Evolutionary conservation across 2,888 invertebrate species (phyloP).

Genomic region (Ochropleura leucogaster): DNA sequence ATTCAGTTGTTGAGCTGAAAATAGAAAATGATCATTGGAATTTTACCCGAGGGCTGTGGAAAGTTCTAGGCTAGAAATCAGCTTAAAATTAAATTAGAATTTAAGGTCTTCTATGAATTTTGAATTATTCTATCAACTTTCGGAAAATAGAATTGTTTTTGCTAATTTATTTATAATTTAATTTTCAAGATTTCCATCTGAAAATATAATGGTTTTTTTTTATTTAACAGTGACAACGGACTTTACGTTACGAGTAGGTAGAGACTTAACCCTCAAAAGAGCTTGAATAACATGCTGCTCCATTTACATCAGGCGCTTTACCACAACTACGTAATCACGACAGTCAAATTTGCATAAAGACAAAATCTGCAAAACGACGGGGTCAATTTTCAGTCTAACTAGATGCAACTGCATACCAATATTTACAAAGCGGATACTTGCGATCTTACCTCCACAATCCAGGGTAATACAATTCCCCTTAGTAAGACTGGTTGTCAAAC

Average conservation of each 20-base stretch:
- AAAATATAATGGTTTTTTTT: background rate
- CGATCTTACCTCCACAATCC: too few relatives aligned
- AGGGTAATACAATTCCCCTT: too few relatives aligned
- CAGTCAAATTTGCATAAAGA: too few relatives aligned
- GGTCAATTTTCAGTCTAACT: too few relatives aligned
- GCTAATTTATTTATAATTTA: background rate
- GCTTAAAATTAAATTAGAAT: constrained; percentile 7
- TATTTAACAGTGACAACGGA: background rate
- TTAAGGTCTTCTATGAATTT: background rate
- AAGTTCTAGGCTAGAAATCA: constrained; percentile 25
- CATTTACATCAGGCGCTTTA: background rate
- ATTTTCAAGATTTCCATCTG: too few relatives aligned
- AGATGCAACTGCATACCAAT: too few relatives aligned
- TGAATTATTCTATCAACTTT: background rate
- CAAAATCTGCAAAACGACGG: too few relatives aligned
- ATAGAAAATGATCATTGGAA: constrained; percentile 48
- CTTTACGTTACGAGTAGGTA: background rate
- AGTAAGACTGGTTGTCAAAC: too few relatives aligned
- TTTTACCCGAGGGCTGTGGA: constrained; percentile 13
- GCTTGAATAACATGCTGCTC: background rate
- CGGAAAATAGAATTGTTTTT: background rate
- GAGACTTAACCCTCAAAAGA: background rate
- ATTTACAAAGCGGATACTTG: too few relatives aligned
- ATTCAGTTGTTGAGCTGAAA: constrained; percentile 19
- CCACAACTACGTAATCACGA: background rate